A percentile compares a stretch with the other conserved stretches of the same genome.
Conservation (phyloP, 2,797 vertebrate species). For the Hippoglossus hippoglossus region DNA sequence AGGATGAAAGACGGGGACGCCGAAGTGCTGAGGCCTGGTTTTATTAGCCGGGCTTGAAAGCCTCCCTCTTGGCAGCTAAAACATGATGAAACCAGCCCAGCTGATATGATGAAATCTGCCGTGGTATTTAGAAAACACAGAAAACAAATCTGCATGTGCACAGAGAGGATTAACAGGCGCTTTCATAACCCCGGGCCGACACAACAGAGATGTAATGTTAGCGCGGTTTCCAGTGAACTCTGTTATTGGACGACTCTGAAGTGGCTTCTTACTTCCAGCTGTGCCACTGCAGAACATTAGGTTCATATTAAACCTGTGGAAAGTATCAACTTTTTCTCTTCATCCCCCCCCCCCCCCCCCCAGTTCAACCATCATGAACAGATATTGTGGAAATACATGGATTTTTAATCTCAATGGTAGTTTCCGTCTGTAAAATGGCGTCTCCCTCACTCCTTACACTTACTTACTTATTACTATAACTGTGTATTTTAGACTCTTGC, state of each 20-base stretch:
- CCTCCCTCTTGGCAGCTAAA: constrained; percentile 56
- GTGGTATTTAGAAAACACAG: constrained; percentile 51
- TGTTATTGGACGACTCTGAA: neutral
- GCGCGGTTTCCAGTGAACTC: neutral
- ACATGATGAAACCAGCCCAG: constrained; percentile 65
- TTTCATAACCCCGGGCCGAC: neutral
- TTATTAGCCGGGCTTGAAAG: constrained; percentile 67
- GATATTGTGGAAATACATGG: no score
- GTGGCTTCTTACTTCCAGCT: no score
- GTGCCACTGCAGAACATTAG: no score
- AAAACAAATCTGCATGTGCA: constrained; percentile 47
- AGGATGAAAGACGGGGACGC: constrained; percentile 63
- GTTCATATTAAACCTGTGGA: no score
- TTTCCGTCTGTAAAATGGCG: no score
- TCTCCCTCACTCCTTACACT: no score
- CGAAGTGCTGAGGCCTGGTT: constrained; percentile 62
- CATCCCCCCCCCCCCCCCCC: no score
- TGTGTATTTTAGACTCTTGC: no score
- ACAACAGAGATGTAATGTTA: neutral
- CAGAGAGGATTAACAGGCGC: constrained; percentile 14
- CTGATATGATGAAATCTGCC: constrained; percentile 65
- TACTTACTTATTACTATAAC: no score
- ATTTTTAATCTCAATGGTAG: no score
- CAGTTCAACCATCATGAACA: no score
- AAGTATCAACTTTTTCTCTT: no score